Conservation (phyloP, 2,113 vertebrate species). For the Hyperopisus bebe region DNA sequence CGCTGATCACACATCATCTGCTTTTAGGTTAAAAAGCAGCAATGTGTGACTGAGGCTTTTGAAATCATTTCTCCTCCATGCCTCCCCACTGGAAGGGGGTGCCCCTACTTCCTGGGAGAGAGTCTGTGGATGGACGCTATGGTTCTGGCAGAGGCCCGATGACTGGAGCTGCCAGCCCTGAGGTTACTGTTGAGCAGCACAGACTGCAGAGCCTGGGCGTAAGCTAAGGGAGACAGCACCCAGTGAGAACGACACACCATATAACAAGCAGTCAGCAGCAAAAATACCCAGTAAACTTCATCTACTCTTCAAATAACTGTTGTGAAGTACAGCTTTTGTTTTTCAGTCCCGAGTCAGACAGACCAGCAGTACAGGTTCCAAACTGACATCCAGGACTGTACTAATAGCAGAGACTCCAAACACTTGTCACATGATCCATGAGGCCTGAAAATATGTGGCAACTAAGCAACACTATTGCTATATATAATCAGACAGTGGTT, state of each 20-base stretch:
- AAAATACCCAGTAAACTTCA: not conserved
- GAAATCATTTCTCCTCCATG: not conserved
- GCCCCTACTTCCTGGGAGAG: conserved; percentile 33
- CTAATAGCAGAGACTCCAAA: not conserved
- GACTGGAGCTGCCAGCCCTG: conserved; percentile 25
- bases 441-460: not conserved
- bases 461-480: not conserved
- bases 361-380: not conserved
- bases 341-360: not conserved
- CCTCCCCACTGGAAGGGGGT: not conserved
- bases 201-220: conserved; percentile 68
- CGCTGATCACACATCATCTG: not conserved
- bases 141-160: conserved; percentile 36
- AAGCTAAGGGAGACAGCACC: conserved; percentile 56
- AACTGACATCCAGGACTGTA: not conserved
- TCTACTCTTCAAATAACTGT: not conserved
- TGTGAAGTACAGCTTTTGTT: not conserved
- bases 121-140: conserved; percentile 39
- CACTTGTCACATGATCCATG: not conserved
- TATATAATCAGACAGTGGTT: not conserved
- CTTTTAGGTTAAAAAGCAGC: not conserved
- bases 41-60: not conserved
- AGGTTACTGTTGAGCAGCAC: conserved; percentile 63
- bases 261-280: not conserved
- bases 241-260: not conserved